These are phyloP conservation scores for Mormyrops boulengeri DNA, from an alignment of 2,797 vertebrate species.

Conservation along the genomic window DNA sequence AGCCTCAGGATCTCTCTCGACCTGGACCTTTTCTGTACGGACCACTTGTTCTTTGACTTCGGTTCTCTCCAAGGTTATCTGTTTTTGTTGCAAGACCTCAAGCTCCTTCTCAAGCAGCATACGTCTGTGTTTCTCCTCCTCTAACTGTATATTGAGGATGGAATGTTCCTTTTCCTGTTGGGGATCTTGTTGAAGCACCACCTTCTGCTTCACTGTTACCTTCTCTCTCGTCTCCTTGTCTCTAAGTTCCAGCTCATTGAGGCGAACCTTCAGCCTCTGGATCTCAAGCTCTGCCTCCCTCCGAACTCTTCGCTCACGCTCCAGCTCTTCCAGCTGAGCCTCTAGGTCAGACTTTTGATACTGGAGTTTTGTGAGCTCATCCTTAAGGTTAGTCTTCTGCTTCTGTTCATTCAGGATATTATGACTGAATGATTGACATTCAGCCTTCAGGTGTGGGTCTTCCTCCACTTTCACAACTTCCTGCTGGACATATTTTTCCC, in stretches of 20 bases:
- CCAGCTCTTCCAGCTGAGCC: constrained; percentile 83
- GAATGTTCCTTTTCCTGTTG: constrained; percentile 91
- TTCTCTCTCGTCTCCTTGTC: constrained; percentile 82
- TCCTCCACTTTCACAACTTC: constrained; percentile 86
- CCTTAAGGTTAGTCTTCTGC: constrained; percentile 74
- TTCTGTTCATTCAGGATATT: constrained; percentile 80
- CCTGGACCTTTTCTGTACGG: constrained; percentile 86
- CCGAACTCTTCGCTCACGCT: constrained; percentile 78
- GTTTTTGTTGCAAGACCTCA: constrained; percentile 69
- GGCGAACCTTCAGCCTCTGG: constrained; percentile 73
- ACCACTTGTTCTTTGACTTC: constrained; percentile 90
- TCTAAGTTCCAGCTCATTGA: constrained; percentile 75
- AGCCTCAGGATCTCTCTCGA: constrained; percentile 82
- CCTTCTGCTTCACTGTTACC: constrained; percentile 90
- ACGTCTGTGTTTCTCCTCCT: constrained; percentile 82
- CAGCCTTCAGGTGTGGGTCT: constrained; percentile 75
- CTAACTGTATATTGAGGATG: constrained; percentile 79
- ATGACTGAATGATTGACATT: constrained; percentile 68
- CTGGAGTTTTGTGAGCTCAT: constrained; percentile 73
- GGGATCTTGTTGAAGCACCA: constrained; percentile 92
- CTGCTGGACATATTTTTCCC: constrained; percentile 82
- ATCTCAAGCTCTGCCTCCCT: constrained; percentile 88
- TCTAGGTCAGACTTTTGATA: constrained; percentile 77
- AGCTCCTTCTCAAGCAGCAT: constrained; percentile 79
- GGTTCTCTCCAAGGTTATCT: constrained; percentile 74